Percentiles rank a stretch among this genome's conserved stretches.
Conservation (phyloP, 2,797 vertebrate genomes). For the Gallirallus australis region DNA sequence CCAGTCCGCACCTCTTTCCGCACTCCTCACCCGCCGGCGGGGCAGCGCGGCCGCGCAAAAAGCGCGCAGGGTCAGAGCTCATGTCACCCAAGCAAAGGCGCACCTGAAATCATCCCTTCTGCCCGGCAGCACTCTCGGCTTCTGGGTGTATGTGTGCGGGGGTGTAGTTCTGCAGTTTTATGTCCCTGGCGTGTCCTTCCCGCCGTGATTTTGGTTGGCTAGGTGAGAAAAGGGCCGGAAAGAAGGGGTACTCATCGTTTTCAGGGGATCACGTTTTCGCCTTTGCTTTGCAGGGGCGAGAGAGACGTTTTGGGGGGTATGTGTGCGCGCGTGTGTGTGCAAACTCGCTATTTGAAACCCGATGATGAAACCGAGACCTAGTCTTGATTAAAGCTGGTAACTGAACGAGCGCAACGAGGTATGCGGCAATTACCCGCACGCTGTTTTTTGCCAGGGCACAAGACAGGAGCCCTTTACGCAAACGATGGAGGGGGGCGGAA, state of each 20-base stretch:
- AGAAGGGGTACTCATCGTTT: neutral
- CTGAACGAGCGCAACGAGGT: neutral
- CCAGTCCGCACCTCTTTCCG: neutral
- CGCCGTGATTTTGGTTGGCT: neutral
- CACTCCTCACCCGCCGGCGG: neutral
- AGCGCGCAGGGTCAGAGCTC: neutral
- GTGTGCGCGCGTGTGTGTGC: neutral
- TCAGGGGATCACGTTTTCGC: neutral
- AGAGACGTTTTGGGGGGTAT: neutral
- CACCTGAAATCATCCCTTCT: neutral
- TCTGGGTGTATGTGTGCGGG: neutral
- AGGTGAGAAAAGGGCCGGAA: neutral
- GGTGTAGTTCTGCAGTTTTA: neutral
- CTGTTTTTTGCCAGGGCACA: neutral
- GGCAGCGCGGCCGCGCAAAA: neutral
- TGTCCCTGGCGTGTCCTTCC: neutral
- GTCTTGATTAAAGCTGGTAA: neutral
- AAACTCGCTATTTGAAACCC: neutral
- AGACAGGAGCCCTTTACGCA: neutral
- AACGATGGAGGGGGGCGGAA: rapidly evolving
- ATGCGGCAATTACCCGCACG: neutral
- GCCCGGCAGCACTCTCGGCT: neutral
- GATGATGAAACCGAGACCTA: neutral
- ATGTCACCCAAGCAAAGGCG: neutral
- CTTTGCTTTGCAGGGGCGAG: neutral